Evolutionary conservation across 2,888 invertebrate species (phyloP).

Genomic region (Eueremaeus valkanovi): DNA sequence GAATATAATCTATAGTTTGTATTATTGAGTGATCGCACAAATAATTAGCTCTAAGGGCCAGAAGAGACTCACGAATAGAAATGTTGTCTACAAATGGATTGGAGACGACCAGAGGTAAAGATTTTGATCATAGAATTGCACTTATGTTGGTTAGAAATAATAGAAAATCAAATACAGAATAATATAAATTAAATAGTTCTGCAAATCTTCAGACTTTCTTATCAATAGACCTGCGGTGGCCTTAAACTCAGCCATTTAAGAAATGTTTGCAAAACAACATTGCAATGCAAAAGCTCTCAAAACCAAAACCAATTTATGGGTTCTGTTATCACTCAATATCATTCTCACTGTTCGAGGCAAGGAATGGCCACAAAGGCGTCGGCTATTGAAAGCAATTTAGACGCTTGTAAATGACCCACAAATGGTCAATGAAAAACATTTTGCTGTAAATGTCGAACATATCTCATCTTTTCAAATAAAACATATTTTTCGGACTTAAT

Average conservation of each 20-base stretch:
- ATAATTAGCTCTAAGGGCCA: slow-evolving; percentile 20
- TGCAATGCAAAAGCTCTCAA: neutral
- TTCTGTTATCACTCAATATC: slow-evolving; percentile 27
- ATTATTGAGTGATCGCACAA: neutral
- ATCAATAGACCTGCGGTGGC: slow-evolving; percentile 26
- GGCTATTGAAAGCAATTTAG: slow-evolving; percentile 6
- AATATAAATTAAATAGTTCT: slow-evolving; percentile 25
- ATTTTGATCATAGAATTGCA: neutral
- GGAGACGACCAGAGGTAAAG: neutral
- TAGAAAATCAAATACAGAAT: neutral
- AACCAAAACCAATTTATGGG: slow-evolving; percentile 29
- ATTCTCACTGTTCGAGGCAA: neutral
- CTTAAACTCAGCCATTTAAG: slow-evolving; percentile 1
- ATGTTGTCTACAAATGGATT: slow-evolving; percentile 18
- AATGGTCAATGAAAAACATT: no score
- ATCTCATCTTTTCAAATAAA: no score
- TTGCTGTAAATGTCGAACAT: no score
- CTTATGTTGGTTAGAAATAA: slow-evolving; percentile 8
- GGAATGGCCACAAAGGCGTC: slow-evolving; percentile 31
- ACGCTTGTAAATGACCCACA: slow-evolving; percentile 16
- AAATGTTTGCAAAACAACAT: slow-evolving; percentile 5
- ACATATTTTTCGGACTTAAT: no score
- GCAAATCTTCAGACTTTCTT: slow-evolving; percentile 13
- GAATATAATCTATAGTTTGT: slow-evolving; percentile 16
- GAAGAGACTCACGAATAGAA: neutral